phyloP scores from a whole-genome alignment of 2,888 invertebrate genomes.

The Andrena trimmerana region DNA sequence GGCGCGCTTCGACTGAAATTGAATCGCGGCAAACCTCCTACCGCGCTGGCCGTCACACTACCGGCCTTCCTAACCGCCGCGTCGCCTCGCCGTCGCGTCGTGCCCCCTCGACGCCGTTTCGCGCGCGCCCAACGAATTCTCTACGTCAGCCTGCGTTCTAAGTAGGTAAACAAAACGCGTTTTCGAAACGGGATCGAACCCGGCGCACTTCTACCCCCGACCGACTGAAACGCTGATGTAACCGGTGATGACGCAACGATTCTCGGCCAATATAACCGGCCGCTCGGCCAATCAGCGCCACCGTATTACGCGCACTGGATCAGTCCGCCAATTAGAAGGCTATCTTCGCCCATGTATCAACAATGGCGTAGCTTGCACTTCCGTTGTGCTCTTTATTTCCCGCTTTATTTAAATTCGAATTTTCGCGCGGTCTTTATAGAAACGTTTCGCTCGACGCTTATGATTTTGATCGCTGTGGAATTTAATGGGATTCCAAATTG shows the following conservation, averaged over 20 bases:
- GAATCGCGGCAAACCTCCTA: conserved; percentile 76
- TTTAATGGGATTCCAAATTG: conserved; percentile 26
- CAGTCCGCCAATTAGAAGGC: not conserved
- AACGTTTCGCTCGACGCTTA: not conserved
- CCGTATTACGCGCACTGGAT: not conserved
- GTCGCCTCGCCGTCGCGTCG: conserved; percentile 29
- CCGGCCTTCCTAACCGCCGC: conserved; percentile 66
- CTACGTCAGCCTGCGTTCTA: not conserved
- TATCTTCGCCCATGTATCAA: not conserved
- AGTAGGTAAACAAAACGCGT: conserved; percentile 58
- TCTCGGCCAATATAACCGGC: conserved; percentile 1
- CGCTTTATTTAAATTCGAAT: not conserved
- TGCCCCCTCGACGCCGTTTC: conserved; percentile 22
- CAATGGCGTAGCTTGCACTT: conserved; percentile 8
- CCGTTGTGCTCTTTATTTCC: not conserved
- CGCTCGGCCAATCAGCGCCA: conserved; percentile 19
- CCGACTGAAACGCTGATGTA: conserved; percentile 3
- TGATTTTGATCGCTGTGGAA: too few relatives aligned
- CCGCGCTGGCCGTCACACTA: conserved; percentile 62
- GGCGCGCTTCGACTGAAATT: conserved; percentile 82
- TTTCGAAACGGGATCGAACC: conserved; percentile 12
- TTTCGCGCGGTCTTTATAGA: not conserved
- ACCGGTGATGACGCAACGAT: conserved; percentile 12
- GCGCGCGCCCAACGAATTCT: conserved; percentile 1
- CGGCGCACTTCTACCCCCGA: not conserved